Conservation (phyloP, 2,888 invertebrate genomes). For the Chromoteleia sp. region DNA sequence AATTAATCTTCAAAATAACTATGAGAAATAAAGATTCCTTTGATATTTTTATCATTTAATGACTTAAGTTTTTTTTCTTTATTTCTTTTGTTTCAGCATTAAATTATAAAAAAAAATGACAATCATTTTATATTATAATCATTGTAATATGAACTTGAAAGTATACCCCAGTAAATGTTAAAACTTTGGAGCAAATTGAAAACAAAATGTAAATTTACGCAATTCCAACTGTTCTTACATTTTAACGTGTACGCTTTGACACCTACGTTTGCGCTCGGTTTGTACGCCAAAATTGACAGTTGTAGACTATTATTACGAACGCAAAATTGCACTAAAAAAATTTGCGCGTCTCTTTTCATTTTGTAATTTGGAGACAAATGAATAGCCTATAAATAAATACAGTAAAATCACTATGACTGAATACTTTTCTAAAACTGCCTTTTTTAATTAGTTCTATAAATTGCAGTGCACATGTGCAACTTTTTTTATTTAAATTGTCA, state of each 20-base stretch:
- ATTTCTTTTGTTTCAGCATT: too few relatives aligned
- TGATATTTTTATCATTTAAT: too few relatives aligned
- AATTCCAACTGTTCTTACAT: constrained; percentile 53
- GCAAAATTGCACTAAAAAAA: constrained; percentile 24
- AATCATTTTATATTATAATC: too few relatives aligned
- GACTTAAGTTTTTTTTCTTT: too few relatives aligned
- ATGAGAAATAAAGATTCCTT: too few relatives aligned
- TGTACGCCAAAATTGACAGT: constrained; percentile 53
- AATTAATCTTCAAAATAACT: too few relatives aligned
- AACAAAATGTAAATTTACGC: constrained; percentile 14
- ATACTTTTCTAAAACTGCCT: constrained; percentile 36
- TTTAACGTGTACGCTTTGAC: constrained; percentile 51
- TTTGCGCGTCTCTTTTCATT: background rate
- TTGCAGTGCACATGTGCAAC: constrained; percentile 25
- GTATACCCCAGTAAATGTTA: background rate
- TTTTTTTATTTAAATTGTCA: constrained; percentile 19
- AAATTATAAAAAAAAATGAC: too few relatives aligned
- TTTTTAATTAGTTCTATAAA: constrained; percentile 29
- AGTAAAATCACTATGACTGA: constrained; percentile 15
- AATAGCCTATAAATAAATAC: constrained; percentile 33
- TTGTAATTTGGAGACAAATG: background rate
- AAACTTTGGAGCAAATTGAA: background rate
- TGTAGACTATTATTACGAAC: constrained; percentile 47
- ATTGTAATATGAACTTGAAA: too few relatives aligned
- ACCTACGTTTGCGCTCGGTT: constrained; percentile 45